Evolutionary conservation across 2,888 invertebrate species (phyloP).

Genomic region (Agrotis clavis): DNA sequence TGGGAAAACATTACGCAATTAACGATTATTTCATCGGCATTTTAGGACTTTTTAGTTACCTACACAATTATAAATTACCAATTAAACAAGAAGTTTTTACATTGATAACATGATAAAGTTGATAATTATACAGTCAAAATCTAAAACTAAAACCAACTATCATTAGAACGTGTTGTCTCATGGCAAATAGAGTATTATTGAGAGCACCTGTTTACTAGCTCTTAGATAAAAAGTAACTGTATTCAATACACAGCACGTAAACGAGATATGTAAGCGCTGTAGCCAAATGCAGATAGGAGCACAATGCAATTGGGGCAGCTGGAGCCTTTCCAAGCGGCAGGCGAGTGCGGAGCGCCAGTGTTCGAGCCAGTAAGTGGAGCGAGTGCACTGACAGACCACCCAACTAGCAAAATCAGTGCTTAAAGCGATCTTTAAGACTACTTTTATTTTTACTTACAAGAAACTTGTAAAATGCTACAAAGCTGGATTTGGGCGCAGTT

Average conservation of each 20-base stretch:
- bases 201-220: conserved; percentile 9
- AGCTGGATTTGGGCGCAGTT: too few species aligned
- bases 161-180: not conserved
- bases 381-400: conserved; percentile 17
- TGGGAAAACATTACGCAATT: not conserved
- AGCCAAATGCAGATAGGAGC: conserved; percentile 42
- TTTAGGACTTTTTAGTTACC: not conserved
- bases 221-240: conserved; percentile 8
- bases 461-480: too few species aligned
- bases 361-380: conserved; percentile 27
- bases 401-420: too few species aligned
- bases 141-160: not conserved
- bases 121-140: not conserved
- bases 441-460: too few species aligned
- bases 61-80: not conserved
- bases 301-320: conserved; percentile 57
- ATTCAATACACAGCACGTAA: conserved; percentile 13
- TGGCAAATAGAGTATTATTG: conserved; percentile 8
- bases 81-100: not conserved
- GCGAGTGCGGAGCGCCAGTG: conserved; percentile 5
- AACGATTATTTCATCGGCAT: conserved; percentile 15
- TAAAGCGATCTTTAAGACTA: too few species aligned
- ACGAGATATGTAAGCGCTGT: conserved; percentile 28
- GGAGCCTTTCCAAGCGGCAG: conserved; percentile 54
- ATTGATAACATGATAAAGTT: not conserved